Conservation (phyloP, 2,113 vertebrate species). For the Thymallus thymallus region DNA sequence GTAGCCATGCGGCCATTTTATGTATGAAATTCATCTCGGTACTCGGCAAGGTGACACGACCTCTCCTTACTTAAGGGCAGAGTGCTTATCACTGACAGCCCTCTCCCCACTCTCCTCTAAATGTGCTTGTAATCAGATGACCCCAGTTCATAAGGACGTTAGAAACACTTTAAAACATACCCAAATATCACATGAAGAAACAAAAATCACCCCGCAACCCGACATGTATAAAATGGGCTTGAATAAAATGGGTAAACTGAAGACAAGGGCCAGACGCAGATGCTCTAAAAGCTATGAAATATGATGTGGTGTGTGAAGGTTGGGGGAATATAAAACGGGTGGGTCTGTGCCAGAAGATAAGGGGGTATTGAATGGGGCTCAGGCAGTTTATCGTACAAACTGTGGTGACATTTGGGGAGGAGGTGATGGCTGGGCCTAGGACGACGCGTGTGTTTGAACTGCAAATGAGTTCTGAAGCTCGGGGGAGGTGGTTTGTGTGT, state of each 20-base stretch:
- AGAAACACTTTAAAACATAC: no score
- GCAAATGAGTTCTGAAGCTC: conserved; percentile 29
- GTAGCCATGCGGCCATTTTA: not conserved
- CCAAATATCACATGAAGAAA: not conserved
- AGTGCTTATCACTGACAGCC: conserved; percentile 5
- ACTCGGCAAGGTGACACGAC: conserved; percentile 5
- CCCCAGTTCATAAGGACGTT: not conserved
- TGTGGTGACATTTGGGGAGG: conserved; percentile 38
- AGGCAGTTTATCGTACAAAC: conserved; percentile 37
- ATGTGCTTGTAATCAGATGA: not conserved
- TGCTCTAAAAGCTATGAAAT: conserved; percentile 11
- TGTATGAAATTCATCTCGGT: conserved; percentile 4
- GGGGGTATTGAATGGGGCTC: conserved; percentile 18
- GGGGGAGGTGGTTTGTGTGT: conserved; percentile 3
- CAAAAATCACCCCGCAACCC: not conserved
- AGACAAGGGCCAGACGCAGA: not conserved
- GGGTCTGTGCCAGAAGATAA: conserved; percentile 33
- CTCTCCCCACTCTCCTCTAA: not conserved
- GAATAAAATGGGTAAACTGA: not conserved
- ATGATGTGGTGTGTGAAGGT: conserved; percentile 10
- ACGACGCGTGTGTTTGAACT: conserved; percentile 35
- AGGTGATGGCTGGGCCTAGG: conserved; percentile 25
- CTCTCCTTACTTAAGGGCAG: conserved; percentile 5
- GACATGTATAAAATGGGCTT: not conserved
- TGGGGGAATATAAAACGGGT: conserved; percentile 5